phyloP scores from a whole-genome alignment of 2,113 vertebrate species.

The Eubucco bourcierii region DNA sequence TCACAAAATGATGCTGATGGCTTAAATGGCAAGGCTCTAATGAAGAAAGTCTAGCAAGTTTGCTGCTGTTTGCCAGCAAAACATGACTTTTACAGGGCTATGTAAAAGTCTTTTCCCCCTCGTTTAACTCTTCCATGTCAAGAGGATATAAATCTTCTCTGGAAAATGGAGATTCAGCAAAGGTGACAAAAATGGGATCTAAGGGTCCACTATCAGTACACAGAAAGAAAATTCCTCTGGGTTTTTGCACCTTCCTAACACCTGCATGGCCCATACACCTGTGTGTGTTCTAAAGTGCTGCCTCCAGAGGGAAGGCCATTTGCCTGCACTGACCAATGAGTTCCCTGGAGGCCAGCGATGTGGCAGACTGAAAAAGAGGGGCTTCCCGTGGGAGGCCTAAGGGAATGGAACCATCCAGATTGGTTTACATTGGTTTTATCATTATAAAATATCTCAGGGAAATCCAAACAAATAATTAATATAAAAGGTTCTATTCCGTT shows the following conservation, averaged over 20 bases:
- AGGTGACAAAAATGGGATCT: neutral
- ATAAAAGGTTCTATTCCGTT: neutral
- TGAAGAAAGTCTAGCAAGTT: conserved; percentile 77
- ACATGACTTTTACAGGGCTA: conserved; percentile 69
- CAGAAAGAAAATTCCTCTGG: neutral
- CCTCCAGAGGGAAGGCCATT: neutral
- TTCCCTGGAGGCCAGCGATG: neutral
- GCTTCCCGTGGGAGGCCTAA: conserved; percentile 26
- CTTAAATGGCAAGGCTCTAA: conserved; percentile 77
- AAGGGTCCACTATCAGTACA: neutral
- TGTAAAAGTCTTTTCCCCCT: conserved; percentile 35
- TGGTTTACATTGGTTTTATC: fast-evolving
- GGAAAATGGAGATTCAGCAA: neutral
- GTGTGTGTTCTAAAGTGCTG: neutral
- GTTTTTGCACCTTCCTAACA: neutral
- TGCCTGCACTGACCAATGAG: conserved; percentile 2
- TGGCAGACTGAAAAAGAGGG: neutral
- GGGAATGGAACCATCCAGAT: conserved; percentile 27
- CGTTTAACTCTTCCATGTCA: conserved; percentile 52
- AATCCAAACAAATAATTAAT: neutral
- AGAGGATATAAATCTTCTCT: conserved; percentile 48
- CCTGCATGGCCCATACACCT: neutral
- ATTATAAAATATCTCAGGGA: neutral
- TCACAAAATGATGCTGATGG: conserved; percentile 72
- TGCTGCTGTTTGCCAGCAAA: conserved; percentile 77